Evolutionary conservation across 2,888 invertebrate species (phyloP), one percentile per base, ranked within the genome.

Genomic region (Dolichomitus sp.): DNA sequence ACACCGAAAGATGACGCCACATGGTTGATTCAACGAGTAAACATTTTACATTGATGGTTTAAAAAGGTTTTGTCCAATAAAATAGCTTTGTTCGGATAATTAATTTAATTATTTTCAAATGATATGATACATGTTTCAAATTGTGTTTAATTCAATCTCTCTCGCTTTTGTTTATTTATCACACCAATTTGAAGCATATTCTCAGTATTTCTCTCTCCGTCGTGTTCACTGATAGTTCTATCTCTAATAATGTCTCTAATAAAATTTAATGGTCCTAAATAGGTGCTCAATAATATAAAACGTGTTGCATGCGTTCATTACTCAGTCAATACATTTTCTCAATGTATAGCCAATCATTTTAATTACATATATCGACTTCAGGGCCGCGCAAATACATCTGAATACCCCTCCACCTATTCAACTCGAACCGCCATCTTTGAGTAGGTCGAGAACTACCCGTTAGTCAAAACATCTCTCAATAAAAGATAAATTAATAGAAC

Each of bases 381-480:
- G 17, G 45, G 33, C 48, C 19, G 17, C 30, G 17, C 6, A 42
- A 59, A 45, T 42, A 45, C 57, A 59, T 30, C 52, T 40, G 54
- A 9, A 54, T 40, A 12, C 42, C 70, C 57, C 45, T 61, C 61
- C 61, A 48, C 19, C 59, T 14, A 17, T 14, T 48, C 59, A 9
- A 59, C 76, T 2, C 19, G 74, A 52, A 66, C 50, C 76, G 86
- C 85, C 86, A 85, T 80, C 85, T 82, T 63, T 69, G 88, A 89
- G 87, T 89, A 90, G 91, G 89, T 89, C 89, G 89, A 80, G 87
- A 87, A 90, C 84, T 81, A 87, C 23, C 65, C 84, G 83, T 87
- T 88, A 91, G 91, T 92, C 92, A 91, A 91, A 91, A 89, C 87
- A 89, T 40, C 54, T 76, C 83, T 59, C 61, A 75, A 74, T 70